These are phyloP conservation scores for Mugil cephalus DNA, from an alignment of 2,113 vertebrate genomes.

Conservation along the genomic window DNA sequence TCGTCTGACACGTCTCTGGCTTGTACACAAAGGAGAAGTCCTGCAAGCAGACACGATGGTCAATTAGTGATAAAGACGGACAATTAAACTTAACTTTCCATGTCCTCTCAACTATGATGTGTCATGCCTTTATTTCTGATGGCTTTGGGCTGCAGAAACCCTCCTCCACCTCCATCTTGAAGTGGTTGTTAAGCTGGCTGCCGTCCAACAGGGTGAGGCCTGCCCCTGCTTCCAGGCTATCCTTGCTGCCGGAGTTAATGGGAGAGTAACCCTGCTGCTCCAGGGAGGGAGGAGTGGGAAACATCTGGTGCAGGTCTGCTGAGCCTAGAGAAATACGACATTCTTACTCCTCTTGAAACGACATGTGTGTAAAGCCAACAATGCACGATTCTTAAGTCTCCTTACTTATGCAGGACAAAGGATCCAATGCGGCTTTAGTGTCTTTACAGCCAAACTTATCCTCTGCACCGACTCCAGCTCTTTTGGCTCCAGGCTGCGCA, in stretches of 20 bases:
- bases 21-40: conserved; percentile 98
- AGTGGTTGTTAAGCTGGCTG: conserved; percentile 88
- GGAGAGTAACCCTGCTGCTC: conserved; percentile 98
- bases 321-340: conserved; percentile 83
- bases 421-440: conserved; percentile 88
- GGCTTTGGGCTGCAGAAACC: conserved; percentile 98
- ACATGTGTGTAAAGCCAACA: neutral
- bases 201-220: conserved; percentile 92
- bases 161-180: conserved; percentile 97
- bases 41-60: conserved; percentile 76
- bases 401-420: conserved; percentile 95
- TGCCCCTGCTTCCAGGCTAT: conserved; percentile 91
- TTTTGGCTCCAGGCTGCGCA: conserved; percentile 91
- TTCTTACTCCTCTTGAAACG: conserved; percentile 16
- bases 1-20: conserved; percentile 90
- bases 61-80: conserved; percentile 1
- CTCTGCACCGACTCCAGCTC: conserved; percentile 86
- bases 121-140: conserved; percentile 93
- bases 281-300: conserved; percentile 97
- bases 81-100: neutral
- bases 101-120: neutral
- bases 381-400: neutral
- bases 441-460: conserved; percentile 93
- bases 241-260: conserved; percentile 97
- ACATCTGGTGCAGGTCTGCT: conserved; percentile 98